phyloP scores from a whole-genome alignment of 2,113 vertebrate genomes.

The Mixornis gularis region DNA sequence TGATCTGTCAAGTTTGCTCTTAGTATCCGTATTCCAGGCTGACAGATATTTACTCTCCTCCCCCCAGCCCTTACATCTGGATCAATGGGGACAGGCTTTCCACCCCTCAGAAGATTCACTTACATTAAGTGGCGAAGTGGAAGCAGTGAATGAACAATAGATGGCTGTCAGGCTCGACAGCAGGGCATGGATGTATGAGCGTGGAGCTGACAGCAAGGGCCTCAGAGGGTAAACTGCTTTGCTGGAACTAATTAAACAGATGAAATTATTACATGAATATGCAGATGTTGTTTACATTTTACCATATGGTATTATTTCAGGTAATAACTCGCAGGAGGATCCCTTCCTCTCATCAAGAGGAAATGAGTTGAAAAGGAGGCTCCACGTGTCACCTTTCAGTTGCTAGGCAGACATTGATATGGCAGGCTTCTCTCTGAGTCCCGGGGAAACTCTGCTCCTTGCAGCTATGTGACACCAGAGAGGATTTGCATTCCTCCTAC shows the following conservation, averaged over 20 bases:
- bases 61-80: slow-evolving; percentile 67
- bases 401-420: slow-evolving; percentile 76
- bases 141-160: slow-evolving; percentile 85
- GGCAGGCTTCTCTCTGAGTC: not conserved
- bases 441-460: not conserved
- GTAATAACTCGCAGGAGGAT: slow-evolving; percentile 92
- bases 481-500: not conserved
- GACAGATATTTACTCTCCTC: slow-evolving; percentile 67
- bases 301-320: slow-evolving; percentile 99
- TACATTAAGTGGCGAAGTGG: slow-evolving; percentile 80
- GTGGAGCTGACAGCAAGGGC: slow-evolving; percentile 89
- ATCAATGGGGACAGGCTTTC: slow-evolving; percentile 71
- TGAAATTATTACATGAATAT: slow-evolving; percentile 99
- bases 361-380: slow-evolving; percentile 78
- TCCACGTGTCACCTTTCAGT: slow-evolving; percentile 75
- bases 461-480: not conserved
- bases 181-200: slow-evolving; percentile 86
- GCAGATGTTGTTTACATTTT: slow-evolving; percentile 99
- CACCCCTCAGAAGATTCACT: slow-evolving; percentile 83
- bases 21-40: slow-evolving; percentile 57
- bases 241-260: slow-evolving; percentile 99
- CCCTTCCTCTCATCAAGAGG: slow-evolving; percentile 88
- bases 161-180: slow-evolving; percentile 88
- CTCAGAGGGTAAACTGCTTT: slow-evolving; percentile 98
- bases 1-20: slow-evolving; percentile 75